A percentile compares a stretch with the other conserved stretches of the same genome.
Evolutionary conservation across 92 coral and sea anemone species (phyloP).

Genomic region (Zoanthus sociatus): DNA sequence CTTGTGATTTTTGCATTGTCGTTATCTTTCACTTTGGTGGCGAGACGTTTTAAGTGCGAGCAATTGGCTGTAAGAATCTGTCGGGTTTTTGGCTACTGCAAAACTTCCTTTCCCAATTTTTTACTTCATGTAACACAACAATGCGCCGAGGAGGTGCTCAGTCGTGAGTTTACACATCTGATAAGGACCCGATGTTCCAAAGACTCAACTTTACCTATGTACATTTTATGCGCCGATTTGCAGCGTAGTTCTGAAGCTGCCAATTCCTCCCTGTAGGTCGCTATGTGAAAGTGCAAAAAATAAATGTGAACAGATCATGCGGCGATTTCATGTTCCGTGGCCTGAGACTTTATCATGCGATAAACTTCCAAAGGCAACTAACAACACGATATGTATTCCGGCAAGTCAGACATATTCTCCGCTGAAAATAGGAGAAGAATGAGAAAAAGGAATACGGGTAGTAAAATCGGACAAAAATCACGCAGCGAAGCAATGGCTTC

Average conservation of each 20-base stretch:
- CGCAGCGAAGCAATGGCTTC: constrained; percentile 15
- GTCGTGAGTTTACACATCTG: constrained; percentile 29
- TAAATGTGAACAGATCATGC: constrained; percentile 39
- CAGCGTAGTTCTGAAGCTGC: constrained; percentile 14
- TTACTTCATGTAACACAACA: constrained; percentile 44
- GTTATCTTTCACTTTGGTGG: background rate
- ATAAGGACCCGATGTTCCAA: constrained; percentile 52
- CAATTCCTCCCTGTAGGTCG: constrained; percentile 54
- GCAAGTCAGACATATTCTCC: background rate
- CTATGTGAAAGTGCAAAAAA: constrained; percentile 61
- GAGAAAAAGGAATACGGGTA: background rate
- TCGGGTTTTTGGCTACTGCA: constrained; percentile 47
- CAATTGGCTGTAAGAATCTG: constrained; percentile 40
- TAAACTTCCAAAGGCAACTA: constrained; percentile 23
- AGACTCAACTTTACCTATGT: constrained; percentile 56
- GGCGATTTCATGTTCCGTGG: constrained; percentile 37
- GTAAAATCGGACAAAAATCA: background rate
- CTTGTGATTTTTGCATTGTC: background rate
- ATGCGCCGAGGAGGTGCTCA: constrained; percentile 6
- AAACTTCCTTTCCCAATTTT: constrained; percentile 62
- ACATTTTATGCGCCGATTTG: constrained; percentile 55
- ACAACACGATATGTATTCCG: background rate
- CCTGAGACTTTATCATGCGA: constrained; percentile 50
- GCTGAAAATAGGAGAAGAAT: background rate
- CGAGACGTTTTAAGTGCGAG: constrained; percentile 16